A percentile compares a stretch with the other conserved stretches of the same genome.
These are phyloP conservation scores for Ageneiosus marmoratus DNA, from an alignment of 2,113 vertebrate species.

Conservation along the genomic window DNA sequence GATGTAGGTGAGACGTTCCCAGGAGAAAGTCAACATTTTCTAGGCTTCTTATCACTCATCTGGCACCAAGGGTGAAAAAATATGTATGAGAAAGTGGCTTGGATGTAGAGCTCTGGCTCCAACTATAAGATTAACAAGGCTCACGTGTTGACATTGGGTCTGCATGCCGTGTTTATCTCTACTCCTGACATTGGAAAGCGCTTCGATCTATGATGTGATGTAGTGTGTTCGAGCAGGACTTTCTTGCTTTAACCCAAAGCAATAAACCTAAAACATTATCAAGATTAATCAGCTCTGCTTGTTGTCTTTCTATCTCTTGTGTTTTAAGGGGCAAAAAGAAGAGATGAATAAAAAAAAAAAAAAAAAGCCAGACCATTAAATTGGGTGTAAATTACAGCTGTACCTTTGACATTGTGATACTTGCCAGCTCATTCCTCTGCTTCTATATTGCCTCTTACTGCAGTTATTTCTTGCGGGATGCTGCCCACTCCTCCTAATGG, in stretches of 20 bases:
- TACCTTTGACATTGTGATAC: slow-evolving; percentile 62
- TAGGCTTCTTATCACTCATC: slow-evolving; percentile 23
- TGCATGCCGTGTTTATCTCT: background rate
- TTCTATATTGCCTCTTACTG: slow-evolving; percentile 58
- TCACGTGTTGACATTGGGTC: background rate
- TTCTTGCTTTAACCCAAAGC: slow-evolving; percentile 18
- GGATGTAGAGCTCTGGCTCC: background rate
- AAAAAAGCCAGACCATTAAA: slow-evolving; percentile 27
- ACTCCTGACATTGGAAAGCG: background rate
- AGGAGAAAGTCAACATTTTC: slow-evolving; percentile 4
- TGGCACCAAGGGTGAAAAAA: background rate
- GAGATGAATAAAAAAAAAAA: slow-evolving; percentile 8
- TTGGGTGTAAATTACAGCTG: slow-evolving; percentile 63
- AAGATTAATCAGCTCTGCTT: slow-evolving; percentile 46
- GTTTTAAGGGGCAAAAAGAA: background rate
- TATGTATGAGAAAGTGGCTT: background rate
- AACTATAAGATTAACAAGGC: background rate
- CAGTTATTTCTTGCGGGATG: slow-evolving; percentile 95
- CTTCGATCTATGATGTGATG: background rate
- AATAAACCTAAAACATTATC: slow-evolving; percentile 43
- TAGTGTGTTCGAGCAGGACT: background rate
- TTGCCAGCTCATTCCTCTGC: slow-evolving; percentile 57
- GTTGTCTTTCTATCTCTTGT: background rate
- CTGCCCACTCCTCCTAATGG: slow-evolving; percentile 90
- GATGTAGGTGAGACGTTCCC: background rate